These are phyloP conservation scores for Agriotes lineatus DNA, from an alignment of 2,888 invertebrate species.

Conservation along the genomic window DNA sequence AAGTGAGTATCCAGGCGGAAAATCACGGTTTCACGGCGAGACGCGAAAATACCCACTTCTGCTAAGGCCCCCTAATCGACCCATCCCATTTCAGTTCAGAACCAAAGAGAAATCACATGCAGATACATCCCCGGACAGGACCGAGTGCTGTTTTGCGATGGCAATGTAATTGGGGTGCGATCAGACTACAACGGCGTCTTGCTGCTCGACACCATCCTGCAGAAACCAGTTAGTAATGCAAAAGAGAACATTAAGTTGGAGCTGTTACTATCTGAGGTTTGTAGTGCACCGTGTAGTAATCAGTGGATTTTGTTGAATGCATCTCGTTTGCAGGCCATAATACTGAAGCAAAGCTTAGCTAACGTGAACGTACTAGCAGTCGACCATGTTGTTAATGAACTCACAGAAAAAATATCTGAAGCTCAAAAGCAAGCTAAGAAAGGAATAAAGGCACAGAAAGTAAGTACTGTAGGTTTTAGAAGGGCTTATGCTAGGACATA, in stretches of 20 bases:
- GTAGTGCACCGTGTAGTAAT: background rate
- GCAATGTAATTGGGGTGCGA: slow-evolving; percentile 84
- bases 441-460: slow-evolving; percentile 92
- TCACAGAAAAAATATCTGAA: slow-evolving; percentile 80
- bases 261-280: slow-evolving; percentile 87
- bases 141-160: slow-evolving; percentile 87
- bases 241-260: slow-evolving; percentile 87
- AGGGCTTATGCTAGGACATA: too few relatives aligned
- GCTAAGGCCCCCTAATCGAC: background rate
- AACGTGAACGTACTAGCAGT: slow-evolving; percentile 80
- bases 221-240: slow-evolving; percentile 81
- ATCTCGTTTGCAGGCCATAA: slow-evolving; percentile 75
- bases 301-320: too few relatives aligned
- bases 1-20: slow-evolving; percentile 67
- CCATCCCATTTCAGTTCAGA: slow-evolving; percentile 69
- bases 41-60: background rate
- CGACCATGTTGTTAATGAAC: slow-evolving; percentile 83
- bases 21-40: background rate
- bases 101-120: slow-evolving; percentile 75
- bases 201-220: slow-evolving; percentile 88
- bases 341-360: slow-evolving; percentile 85
- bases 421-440: slow-evolving; percentile 81
- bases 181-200: slow-evolving; percentile 93
- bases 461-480: slow-evolving; percentile 67
- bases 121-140: slow-evolving; percentile 84